A percentile compares a stretch with the other conserved stretches of the same genome.
phyloP scores from a whole-genome alignment of 1,140 invertebrate species.

The Epicauta chinensis region DNA sequence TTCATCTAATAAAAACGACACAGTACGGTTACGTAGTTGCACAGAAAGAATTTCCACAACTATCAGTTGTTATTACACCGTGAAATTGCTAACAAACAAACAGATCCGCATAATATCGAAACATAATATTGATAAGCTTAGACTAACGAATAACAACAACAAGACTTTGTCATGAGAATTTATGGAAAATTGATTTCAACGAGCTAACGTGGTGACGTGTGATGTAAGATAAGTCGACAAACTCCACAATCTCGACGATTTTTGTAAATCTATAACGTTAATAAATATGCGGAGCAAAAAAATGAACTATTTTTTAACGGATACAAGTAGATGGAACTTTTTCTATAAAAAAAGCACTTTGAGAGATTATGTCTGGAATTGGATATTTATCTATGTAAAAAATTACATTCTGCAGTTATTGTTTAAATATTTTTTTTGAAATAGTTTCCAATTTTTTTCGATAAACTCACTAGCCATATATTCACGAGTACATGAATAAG shows the following conservation, averaged over 20 bases:
- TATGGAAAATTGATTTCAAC: constrained; percentile 12
- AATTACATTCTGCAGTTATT: too few relatives aligned
- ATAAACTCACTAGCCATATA: too few relatives aligned
- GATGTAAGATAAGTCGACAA: constrained; percentile 12
- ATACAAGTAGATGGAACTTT: too few relatives aligned
- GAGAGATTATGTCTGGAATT: too few relatives aligned
- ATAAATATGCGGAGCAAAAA: constrained; percentile 2
- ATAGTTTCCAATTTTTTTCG: too few relatives aligned
- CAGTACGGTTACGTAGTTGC: constrained; percentile 1
- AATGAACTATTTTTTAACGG: too few relatives aligned
- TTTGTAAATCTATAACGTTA: constrained; percentile 6
- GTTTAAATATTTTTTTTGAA: too few relatives aligned
- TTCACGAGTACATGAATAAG: too few relatives aligned
- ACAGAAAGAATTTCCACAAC: constrained; percentile 4
- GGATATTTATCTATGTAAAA: too few relatives aligned
- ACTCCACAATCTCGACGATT: constrained; percentile 5
- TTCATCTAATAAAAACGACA: constrained; percentile 18
- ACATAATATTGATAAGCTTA: too few relatives aligned
- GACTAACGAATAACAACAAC: too few relatives aligned
- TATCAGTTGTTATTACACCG: constrained; percentile 19
- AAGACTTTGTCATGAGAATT: not conserved
- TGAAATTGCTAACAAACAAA: constrained; percentile 15
- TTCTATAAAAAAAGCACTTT: too few relatives aligned
- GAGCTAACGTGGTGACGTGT: constrained; percentile 1
- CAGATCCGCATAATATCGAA: constrained; percentile 12